Evolutionary conservation across 1,140 invertebrate genomes (phyloP).

Genomic region (Heterodera schachtii): DNA sequence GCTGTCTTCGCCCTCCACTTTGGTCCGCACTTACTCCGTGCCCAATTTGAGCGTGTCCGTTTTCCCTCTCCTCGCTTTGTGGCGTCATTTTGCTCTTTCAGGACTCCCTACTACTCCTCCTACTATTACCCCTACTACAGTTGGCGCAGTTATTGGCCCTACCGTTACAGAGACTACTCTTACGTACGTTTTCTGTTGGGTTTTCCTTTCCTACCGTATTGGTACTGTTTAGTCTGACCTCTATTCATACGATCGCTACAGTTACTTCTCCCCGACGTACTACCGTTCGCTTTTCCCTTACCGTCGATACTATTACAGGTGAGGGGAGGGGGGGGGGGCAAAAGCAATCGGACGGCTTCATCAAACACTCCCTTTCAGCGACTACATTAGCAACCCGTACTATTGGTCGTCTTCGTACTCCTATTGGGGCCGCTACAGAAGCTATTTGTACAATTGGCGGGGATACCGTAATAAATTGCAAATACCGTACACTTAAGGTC

Average conservation of each 20-base stretch:
- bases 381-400: constrained; percentile 48
- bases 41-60: constrained; percentile 42
- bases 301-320: constrained; percentile 41
- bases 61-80: too few species aligned
- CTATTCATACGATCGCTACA: constrained; percentile 46
- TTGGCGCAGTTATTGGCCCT: constrained; percentile 25
- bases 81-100: background rate
- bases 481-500: background rate
- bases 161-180: constrained; percentile 37
- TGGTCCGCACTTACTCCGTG: constrained; percentile 42
- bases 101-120: constrained; percentile 29
- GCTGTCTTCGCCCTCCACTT: constrained; percentile 34
- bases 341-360: background rate
- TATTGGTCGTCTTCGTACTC: constrained; percentile 36
- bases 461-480: background rate
- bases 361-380: constrained; percentile 25
- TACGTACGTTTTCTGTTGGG: constrained; percentile 22
- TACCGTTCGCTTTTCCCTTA: constrained; percentile 41
- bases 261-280: constrained; percentile 46
- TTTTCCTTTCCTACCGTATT: too few species aligned
- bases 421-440: constrained; percentile 45
- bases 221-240: constrained; percentile 13
- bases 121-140: constrained; percentile 41
- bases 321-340: background rate
- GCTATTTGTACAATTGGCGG: constrained; percentile 34